Evolutionary conservation across 2,113 vertebrate species (phyloP), one percentile per base, ranked within the genome.

Genomic region (Oryzias celebensis): DNA sequence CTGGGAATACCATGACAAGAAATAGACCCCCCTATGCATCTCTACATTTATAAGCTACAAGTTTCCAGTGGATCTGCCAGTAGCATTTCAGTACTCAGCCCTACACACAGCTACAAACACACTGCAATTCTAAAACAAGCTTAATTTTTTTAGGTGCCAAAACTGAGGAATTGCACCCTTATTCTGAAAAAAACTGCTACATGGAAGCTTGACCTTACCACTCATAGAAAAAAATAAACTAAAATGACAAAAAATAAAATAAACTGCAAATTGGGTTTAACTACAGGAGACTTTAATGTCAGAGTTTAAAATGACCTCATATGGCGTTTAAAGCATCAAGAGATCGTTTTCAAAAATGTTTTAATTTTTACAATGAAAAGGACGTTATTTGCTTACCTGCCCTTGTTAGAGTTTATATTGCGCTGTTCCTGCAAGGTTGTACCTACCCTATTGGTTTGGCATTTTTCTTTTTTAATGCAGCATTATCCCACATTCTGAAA

Each of bases 1-100:
- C 48, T 3, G 15, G 73, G 52, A 71, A 62, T 41, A 47, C 52
- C 24, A n/a, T 14, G 62, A 66, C 54, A 65, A 75, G 57, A 79
- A 85, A 82, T 74, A 82, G 73, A 63, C 77, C 63, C 20, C 71
- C 69, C 73, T 85, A 83, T 80, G 63, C 54, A 75, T 66, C 71
- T 62, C 73, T 71, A 48, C 63, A 73, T 50, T 64, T 74, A 67
- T 67, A 80, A 62, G 65, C 45, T 2, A 52, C 63, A 14, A 71
- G 43, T 83, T 85, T 89, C 85, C 81, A 85, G 75, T 70, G 64
- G 66, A 71, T 68, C 65, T 83, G 85, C 83, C 85, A 85, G 66
- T 28, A 61, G 47, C 58, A 69, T 78, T 68, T 78, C 66, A 76
- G 22, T 72, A 77, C 61, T 48, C 53, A 31, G 52, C 52, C 20